Conservation (phyloP, 2,888 invertebrate genomes). For the Malachius bipustulatus region DNA sequence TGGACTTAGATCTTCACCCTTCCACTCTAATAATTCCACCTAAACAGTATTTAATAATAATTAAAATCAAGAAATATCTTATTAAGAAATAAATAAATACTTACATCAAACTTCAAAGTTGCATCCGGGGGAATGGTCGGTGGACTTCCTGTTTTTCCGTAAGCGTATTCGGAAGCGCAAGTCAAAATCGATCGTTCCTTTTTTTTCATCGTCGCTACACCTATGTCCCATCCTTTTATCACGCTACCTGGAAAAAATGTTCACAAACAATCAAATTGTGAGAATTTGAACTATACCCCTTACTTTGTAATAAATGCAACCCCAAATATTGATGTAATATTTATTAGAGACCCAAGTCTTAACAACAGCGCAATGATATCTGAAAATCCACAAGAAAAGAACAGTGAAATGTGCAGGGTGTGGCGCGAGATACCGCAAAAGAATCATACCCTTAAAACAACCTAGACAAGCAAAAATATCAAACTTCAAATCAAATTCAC, state of each 20-base stretch:
- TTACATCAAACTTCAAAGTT: conserved; percentile 79
- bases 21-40: conserved; percentile 82
- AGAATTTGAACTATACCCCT: background rate
- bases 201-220: conserved; percentile 86
- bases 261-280: background rate
- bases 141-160: conserved; percentile 70
- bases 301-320: conserved; percentile 5
- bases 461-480: no score
- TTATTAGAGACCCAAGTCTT: no score
- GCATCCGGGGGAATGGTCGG: conserved; percentile 83
- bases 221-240: conserved; percentile 91
- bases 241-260: conserved; percentile 49
- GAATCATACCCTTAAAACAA: no score
- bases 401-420: no score
- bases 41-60: no score
- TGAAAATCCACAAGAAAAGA: no score
- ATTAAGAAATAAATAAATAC: conserved; percentile 14
- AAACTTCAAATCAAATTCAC: no score
- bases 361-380: no score
- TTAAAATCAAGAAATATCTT: no score
- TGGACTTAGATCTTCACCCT: conserved; percentile 79
- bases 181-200: conserved; percentile 75
- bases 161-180: conserved; percentile 83
- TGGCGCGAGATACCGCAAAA: no score
- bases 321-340: conserved; percentile 4